phyloP scores from a whole-genome alignment of 2,888 invertebrate species.

The Synanthedon andrenaeformis region DNA sequence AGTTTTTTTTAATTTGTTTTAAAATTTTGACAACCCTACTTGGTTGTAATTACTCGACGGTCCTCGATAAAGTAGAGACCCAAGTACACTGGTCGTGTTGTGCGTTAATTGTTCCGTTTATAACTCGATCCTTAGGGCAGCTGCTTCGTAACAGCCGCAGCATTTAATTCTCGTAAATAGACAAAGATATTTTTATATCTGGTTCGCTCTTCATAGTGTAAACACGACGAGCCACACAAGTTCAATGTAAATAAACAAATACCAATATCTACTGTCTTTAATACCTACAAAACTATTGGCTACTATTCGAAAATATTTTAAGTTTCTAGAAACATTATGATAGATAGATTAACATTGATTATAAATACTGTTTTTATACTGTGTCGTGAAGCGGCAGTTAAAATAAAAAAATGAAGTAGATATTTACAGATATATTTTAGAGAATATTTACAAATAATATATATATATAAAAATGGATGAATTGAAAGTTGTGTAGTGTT shows the following conservation, averaged over 20 bases:
- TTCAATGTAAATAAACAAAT: slow-evolving; percentile 55
- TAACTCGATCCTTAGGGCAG: slow-evolving; percentile 61
- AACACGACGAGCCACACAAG: slow-evolving; percentile 50
- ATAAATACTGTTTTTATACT: no score
- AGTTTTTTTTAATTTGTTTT: no score
- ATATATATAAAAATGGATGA: no score
- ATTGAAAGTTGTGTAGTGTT: no score
- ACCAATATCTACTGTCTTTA: slow-evolving; percentile 28
- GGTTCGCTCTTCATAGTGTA: slow-evolving; percentile 50
- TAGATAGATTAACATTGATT: neutral
- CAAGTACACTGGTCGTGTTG: slow-evolving; percentile 29
- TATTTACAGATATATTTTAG: no score
- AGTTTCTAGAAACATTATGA: slow-evolving; percentile 1
- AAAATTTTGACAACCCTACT: slow-evolving; percentile 6
- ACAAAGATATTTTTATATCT: slow-evolving; percentile 68
- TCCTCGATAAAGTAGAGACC: slow-evolving; percentile 27
- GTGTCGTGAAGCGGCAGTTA: no score
- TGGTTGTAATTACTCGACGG: slow-evolving; percentile 13
- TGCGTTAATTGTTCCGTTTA: slow-evolving; percentile 63
- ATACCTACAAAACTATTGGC: neutral
- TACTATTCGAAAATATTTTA: slow-evolving; percentile 3
- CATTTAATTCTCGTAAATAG: slow-evolving; percentile 66
- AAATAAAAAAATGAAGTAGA: no score
- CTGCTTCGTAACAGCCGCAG: slow-evolving; percentile 60
- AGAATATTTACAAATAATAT: no score